Conservation (phyloP, 2,113 vertebrate genomes). For the Isichthys henryi region DNA sequence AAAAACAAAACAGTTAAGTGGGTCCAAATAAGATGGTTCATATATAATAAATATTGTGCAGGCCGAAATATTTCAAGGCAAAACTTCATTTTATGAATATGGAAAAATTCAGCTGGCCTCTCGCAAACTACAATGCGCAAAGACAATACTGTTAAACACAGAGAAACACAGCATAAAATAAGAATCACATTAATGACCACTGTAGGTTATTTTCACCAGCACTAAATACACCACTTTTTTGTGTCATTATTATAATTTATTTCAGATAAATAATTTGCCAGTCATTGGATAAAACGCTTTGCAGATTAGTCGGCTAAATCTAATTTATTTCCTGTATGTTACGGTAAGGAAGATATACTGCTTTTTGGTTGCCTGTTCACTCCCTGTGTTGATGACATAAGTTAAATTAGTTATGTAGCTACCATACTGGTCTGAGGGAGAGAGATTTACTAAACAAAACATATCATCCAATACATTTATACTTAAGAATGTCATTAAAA, state of each 20-base stretch:
- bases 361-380: neutral
- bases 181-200: neutral
- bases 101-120: neutral
- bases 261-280: neutral
- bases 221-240: neutral
- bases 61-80: neutral
- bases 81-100: neutral
- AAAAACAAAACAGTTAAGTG: neutral
- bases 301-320: neutral
- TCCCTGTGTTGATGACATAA: neutral
- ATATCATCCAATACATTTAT: neutral
- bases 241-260: neutral
- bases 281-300: neutral
- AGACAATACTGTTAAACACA: neutral
- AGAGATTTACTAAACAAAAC: neutral
- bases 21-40: neutral
- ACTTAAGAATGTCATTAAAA: neutral
- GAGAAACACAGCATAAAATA: neutral
- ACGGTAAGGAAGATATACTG: neutral
- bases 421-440: neutral
- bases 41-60: neutral
- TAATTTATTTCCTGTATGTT: neutral
- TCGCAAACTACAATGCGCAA: neutral
- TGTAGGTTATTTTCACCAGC: neutral
- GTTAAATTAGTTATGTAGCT: neutral